Percentiles rank a stretch among this genome's conserved stretches.
Conservation (phyloP, 2,113 vertebrate genomes). For the Stigmatopora nigra region DNA sequence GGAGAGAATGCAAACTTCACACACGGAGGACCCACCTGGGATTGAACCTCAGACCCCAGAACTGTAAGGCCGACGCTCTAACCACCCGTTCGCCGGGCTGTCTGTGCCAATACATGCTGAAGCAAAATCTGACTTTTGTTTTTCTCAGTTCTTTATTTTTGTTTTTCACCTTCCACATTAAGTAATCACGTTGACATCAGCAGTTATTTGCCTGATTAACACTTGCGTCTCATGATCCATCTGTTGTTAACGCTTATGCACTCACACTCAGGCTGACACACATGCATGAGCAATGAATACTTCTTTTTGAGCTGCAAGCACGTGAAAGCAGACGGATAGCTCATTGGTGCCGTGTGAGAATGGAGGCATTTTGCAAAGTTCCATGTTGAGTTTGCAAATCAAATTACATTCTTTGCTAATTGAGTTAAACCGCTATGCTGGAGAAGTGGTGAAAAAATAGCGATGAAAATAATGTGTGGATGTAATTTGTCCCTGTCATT, state of each 20-base stretch:
- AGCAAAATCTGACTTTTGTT: slow-evolving; percentile 1
- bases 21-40: no score
- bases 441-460: slow-evolving; percentile 40
- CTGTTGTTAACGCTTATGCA: slow-evolving; percentile 48
- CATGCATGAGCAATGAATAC: slow-evolving; percentile 62
- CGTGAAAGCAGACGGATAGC: slow-evolving; percentile 54
- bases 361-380: slow-evolving; percentile 10
- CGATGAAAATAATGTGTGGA: slow-evolving; percentile 55
- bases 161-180: slow-evolving; percentile 23
- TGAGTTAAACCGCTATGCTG: slow-evolving; percentile 64
- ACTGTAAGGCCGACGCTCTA: no score
- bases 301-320: slow-evolving; percentile 60
- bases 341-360: slow-evolving; percentile 42
- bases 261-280: slow-evolving; percentile 34
- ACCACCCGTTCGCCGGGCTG: no score
- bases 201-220: slow-evolving; percentile 57
- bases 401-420: slow-evolving; percentile 72
- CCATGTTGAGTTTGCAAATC: slow-evolving; percentile 54
- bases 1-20: no score
- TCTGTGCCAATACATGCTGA: slow-evolving; percentile 1
- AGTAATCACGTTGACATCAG: slow-evolving; percentile 49
- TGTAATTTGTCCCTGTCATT: slow-evolving; percentile 36
- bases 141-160: slow-evolving; percentile 10
- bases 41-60: no score
- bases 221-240: slow-evolving; percentile 66